Evolutionary conservation across 2,888 invertebrate genomes (phyloP).

Genomic region (Adelphocoris suturalis): DNA sequence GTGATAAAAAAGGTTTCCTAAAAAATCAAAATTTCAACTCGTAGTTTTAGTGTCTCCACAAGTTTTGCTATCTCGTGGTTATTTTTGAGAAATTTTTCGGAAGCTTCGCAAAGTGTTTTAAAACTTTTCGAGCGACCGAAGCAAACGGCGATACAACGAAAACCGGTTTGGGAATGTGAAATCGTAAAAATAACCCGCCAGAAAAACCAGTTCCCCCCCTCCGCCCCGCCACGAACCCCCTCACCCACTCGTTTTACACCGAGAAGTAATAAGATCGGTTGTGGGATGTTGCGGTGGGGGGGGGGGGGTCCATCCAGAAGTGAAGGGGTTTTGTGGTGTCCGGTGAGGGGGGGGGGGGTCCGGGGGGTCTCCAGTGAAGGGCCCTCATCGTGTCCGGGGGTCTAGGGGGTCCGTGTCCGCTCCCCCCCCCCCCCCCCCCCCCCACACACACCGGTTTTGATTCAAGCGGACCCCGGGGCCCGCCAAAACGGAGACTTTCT

Average conservation of each 20-base stretch:
- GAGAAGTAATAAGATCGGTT: conserved; percentile 13
- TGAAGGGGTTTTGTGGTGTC: background rate
- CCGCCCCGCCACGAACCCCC: background rate
- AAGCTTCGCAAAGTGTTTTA: conserved; percentile 5
- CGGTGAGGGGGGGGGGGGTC: background rate
- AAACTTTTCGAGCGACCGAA: conserved; percentile 16
- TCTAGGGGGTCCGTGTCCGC: no score
- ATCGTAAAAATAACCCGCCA: conserved; percentile 48
- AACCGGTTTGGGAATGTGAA: conserved; percentile 52
- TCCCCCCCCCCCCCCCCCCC: no score
- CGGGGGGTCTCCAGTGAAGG: background rate
- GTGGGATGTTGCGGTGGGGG: no score
- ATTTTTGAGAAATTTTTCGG: background rate
- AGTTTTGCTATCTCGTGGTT: no score
- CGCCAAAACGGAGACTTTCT: conserved; percentile 39
- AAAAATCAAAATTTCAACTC: no score
- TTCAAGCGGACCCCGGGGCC: conserved; percentile 28
- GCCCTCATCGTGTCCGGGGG: no score
- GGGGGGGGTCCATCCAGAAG: background rate
- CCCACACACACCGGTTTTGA: conserved; percentile 42
- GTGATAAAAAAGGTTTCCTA: no score
- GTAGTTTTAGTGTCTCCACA: no score
- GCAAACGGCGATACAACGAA: conserved; percentile 8
- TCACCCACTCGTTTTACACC: no score
- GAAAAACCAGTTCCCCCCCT: conserved; percentile 15